Percentiles rank a stretch among this genome's conserved stretches.
Evolutionary conservation across 1,140 invertebrate species (phyloP).

Genomic region (Drosophila sucinea): DNA sequence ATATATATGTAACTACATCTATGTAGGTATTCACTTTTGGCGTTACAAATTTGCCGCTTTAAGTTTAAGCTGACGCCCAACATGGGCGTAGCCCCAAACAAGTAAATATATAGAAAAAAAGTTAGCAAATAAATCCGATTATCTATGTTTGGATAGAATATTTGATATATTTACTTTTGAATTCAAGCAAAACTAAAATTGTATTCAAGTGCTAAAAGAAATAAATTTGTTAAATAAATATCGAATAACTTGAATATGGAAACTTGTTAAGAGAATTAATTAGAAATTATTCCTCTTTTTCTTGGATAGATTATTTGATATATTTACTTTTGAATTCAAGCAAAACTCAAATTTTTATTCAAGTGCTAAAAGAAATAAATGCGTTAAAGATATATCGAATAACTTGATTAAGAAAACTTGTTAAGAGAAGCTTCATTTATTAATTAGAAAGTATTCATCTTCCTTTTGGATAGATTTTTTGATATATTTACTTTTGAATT

Average conservation of each 20-base stretch:
- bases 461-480: not conserved
- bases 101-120: not conserved
- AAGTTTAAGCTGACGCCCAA: not conserved
- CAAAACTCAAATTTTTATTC: not conserved
- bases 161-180: not conserved
- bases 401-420: too few species aligned
- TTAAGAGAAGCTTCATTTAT: too few species aligned
- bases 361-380: too few species aligned
- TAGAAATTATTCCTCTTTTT: too few species aligned
- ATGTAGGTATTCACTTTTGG: slow-evolving; percentile 21
- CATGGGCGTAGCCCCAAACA: slow-evolving; percentile 5
- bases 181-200: not conserved
- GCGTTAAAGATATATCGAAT: too few species aligned
- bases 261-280: too few species aligned
- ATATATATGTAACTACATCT: not conserved
- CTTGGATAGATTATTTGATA: not conserved
- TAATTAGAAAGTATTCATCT: too few species aligned
- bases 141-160: not conserved
- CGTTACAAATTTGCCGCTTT: slow-evolving; percentile 14
- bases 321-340: not conserved
- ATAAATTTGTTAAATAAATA: too few species aligned
- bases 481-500: not conserved
- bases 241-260: too few species aligned
- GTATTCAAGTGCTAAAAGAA: too few species aligned
- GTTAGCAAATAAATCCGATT: not conserved